Conservation (phyloP, 2,113 vertebrate species). For the Tauraco erythrolophus region DNA sequence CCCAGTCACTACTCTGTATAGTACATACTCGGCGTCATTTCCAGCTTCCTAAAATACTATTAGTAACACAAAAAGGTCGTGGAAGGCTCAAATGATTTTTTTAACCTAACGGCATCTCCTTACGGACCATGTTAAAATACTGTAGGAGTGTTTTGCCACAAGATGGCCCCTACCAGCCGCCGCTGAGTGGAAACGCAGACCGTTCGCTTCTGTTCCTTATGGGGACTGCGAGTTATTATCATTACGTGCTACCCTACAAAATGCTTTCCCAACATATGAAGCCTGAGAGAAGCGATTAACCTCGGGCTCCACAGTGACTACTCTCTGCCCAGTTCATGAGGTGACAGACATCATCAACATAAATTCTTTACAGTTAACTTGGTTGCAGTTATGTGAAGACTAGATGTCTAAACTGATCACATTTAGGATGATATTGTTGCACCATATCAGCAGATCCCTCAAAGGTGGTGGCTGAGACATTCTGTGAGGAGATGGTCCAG, state of each 20-base stretch:
- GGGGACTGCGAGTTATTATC: background rate
- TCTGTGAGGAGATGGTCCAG: background rate
- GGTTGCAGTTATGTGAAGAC: background rate
- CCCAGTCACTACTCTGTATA: too few species aligned
- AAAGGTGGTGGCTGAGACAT: background rate
- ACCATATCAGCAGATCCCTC: background rate
- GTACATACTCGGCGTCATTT: background rate
- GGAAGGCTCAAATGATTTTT: background rate
- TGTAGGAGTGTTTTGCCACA: background rate
- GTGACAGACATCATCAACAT: rapidly evolving
- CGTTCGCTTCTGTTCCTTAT: background rate
- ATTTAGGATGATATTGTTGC: background rate
- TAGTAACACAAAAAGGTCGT: background rate
- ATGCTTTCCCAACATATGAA: background rate
- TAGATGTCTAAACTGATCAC: background rate
- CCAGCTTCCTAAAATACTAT: background rate
- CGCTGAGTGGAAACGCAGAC: rapidly evolving
- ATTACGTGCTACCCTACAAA: background rate
- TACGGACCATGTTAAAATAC: background rate
- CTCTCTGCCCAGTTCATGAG: background rate
- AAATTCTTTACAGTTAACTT: background rate
- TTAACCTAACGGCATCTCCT: background rate
- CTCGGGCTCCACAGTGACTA: background rate
- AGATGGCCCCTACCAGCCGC: slow-evolving; percentile 43
- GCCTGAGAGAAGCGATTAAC: background rate